Evolutionary conservation across 2,888 invertebrate genomes (phyloP).

Genomic region (Laothoe populi): DNA sequence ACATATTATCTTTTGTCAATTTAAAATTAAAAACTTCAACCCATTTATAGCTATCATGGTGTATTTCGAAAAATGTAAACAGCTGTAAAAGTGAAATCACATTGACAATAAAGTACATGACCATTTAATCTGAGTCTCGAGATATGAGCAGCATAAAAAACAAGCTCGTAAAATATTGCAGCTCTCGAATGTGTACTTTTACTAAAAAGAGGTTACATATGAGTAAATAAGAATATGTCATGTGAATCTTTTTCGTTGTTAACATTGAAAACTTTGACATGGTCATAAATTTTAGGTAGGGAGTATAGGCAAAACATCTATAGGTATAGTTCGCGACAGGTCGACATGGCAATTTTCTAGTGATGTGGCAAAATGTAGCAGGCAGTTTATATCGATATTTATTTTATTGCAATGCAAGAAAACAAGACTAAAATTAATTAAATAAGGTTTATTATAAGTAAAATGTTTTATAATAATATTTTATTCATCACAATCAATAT

Average conservation of each 20-base stretch:
- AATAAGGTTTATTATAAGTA: no score
- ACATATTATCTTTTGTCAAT: neutral
- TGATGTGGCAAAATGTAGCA: no score
- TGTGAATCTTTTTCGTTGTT: constrained; percentile 26
- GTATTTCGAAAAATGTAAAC: constrained; percentile 27
- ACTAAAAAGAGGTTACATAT: constrained; percentile 20
- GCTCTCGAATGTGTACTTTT: constrained; percentile 32
- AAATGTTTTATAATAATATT: no score
- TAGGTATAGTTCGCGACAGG: no score
- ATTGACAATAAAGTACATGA: constrained; percentile 26
- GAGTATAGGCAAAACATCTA: no score
- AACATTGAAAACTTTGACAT: neutral
- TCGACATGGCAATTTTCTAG: no score
- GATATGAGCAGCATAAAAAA: constrained; percentile 19
- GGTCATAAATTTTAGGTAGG: neutral
- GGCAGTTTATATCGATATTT: no score
- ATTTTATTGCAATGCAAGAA: no score
- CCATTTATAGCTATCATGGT: neutral
- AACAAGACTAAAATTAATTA: no score
- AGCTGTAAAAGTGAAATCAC: constrained; percentile 30
- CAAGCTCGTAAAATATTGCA: constrained; percentile 36
- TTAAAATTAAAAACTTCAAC: neutral
- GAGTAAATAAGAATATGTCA: no score
- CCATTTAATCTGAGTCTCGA: constrained; percentile 18
- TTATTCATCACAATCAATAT: no score